phyloP scores from a whole-genome alignment of 2,888 invertebrate genomes.

The Oscheius sp. region DNA sequence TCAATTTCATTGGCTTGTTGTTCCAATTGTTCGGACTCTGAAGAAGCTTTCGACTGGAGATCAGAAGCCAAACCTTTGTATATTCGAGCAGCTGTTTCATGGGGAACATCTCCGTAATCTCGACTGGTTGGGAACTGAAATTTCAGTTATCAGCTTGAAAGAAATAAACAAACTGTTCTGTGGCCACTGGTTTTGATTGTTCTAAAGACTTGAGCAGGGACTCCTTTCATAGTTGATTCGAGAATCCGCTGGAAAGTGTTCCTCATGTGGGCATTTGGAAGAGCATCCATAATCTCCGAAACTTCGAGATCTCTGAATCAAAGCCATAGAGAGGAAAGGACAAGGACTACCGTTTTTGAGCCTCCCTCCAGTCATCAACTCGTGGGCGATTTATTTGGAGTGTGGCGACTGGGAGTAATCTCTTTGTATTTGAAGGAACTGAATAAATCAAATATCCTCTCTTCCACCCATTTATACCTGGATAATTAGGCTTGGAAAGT shows the following conservation, averaged over 20 bases:
- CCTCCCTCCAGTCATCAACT: constrained; percentile 30
- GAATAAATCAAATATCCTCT: neutral
- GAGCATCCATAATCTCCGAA: constrained; percentile 23
- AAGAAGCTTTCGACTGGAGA: neutral
- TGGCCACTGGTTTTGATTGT: too few species aligned
- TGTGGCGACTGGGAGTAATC: constrained; percentile 27
- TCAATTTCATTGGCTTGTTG: neutral
- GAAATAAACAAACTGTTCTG: neutral
- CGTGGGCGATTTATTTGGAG: neutral
- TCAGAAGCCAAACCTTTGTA: neutral
- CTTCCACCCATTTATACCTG: too few species aligned
- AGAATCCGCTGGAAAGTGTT: constrained; percentile 6
- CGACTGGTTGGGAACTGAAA: neutral
- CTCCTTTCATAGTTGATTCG: neutral
- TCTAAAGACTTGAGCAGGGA: too few species aligned
- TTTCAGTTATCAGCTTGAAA: too few species aligned
- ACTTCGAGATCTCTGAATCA: constrained; percentile 16
- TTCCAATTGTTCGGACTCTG: constrained; percentile 11
- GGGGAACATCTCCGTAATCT: constrained; percentile 12
- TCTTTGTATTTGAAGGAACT: constrained; percentile 18
- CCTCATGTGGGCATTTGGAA: constrained; percentile 24
- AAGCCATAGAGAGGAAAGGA: neutral
- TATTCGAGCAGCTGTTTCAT: constrained; percentile 13
- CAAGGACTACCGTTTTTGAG: constrained; percentile 20
- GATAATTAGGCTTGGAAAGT: constrained; percentile 8